These are phyloP conservation scores for Pelecanus crispus DNA, from an alignment of 2,113 vertebrate species.

Conservation along the genomic window DNA sequence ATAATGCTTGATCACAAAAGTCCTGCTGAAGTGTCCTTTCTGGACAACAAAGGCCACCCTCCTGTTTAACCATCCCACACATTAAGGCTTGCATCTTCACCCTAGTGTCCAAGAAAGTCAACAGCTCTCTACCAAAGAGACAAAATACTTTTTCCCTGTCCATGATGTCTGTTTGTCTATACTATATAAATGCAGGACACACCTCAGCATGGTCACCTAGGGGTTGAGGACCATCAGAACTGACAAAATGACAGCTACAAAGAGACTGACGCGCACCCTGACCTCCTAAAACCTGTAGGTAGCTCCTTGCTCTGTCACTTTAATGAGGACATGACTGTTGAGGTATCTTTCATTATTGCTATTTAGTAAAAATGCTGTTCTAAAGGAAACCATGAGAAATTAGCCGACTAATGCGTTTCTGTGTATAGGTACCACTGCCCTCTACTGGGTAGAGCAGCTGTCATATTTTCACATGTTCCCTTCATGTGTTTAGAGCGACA, in stretches of 20 bases:
- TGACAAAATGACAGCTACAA: neutral
- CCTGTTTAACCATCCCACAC: neutral
- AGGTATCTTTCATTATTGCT: neutral
- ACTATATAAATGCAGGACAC: neutral
- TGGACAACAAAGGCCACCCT: neutral
- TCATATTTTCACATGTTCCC: neutral
- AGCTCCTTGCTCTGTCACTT: neutral
- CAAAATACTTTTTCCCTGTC: neutral
- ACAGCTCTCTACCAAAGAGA: neutral
- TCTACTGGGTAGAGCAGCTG: constrained; percentile 50
- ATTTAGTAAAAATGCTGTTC: neutral
- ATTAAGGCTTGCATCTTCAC: neutral
- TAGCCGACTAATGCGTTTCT: neutral
- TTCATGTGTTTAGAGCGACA: neutral
- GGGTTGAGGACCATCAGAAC: neutral
- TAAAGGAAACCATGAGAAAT: neutral
- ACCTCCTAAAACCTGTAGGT: neutral
- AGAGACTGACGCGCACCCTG: neutral
- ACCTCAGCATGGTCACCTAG: neutral
- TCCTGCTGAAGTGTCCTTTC: neutral
- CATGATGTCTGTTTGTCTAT: neutral
- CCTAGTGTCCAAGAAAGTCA: neutral
- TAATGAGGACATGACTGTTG: neutral
- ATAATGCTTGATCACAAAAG: neutral
- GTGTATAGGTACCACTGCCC: constrained; percentile 55